phyloP scores from a whole-genome alignment of 2,113 vertebrate genomes.

The Macrotis lagotis region DNA sequence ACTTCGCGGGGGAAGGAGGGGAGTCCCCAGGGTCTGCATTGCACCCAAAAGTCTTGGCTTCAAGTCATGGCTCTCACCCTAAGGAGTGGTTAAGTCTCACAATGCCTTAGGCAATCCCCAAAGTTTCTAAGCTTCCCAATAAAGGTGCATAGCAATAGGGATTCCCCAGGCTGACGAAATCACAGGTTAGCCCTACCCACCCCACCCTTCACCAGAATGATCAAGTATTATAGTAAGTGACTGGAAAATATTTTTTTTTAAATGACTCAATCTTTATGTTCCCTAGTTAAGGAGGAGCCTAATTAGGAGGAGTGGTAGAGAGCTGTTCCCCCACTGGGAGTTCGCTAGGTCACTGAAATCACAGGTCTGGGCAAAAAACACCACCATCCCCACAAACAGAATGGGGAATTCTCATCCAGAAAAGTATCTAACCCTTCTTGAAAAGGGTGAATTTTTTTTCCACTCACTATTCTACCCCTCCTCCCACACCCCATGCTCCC shows the following conservation, averaged over 20 bases:
- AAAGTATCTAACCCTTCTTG: neutral
- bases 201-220: neutral
- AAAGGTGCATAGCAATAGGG: neutral
- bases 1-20: neutral
- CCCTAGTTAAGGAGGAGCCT: neutral
- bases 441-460: neutral
- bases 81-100: neutral
- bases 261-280: neutral
- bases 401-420: neutral
- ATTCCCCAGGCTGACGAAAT: neutral
- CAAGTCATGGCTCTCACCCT: neutral
- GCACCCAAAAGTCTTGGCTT: neutral
- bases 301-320: neutral
- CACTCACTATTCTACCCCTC: neutral
- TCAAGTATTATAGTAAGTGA: neutral
- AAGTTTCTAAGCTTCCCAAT: neutral
- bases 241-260: neutral
- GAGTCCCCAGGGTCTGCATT: neutral
- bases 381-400: neutral
- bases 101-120: neutral
- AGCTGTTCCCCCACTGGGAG: neutral
- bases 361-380: neutral
- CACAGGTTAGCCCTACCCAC: neutral
- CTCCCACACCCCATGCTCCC: neutral
- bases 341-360: neutral